Conservation (phyloP, 2,797 vertebrate species). For the Cossypha polioptera region DNA sequence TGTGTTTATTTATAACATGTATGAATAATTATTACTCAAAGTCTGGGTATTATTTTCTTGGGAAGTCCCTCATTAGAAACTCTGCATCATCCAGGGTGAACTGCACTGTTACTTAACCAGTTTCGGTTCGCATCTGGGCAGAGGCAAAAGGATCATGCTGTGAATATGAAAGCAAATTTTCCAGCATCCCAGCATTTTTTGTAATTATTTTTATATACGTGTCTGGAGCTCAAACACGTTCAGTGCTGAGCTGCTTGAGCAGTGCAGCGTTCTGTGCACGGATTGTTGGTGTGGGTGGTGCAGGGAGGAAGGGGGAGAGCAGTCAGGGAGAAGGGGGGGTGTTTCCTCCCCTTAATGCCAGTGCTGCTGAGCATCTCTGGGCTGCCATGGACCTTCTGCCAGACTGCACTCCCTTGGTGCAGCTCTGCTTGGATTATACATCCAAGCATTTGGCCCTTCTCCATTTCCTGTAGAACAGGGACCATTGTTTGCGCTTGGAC, state of each 20-base stretch:
- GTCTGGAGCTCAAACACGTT: not conserved
- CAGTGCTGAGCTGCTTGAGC: not conserved
- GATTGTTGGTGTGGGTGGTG: not conserved
- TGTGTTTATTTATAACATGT: constrained; percentile 51
- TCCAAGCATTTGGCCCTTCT: constrained; percentile 3
- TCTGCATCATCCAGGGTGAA: constrained; percentile 58
- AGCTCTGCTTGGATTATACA: not conserved
- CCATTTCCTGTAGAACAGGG: not conserved
- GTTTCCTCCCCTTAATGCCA: not conserved
- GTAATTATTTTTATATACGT: not conserved
- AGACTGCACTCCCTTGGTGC: not conserved
- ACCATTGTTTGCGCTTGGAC: constrained; percentile 19
- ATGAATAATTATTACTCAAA: constrained; percentile 67
- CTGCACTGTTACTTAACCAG: constrained; percentile 55
- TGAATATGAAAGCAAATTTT: constrained; percentile 3
- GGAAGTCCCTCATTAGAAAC: constrained; percentile 74
- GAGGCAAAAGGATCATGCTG: not conserved
- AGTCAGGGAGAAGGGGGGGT: fast-evolving
- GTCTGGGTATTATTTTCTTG: constrained; percentile 54
- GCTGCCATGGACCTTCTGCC: not conserved
- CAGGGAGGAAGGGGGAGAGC: not conserved
- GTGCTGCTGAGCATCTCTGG: not conserved
- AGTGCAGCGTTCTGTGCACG: fast-evolving
- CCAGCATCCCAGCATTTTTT: not conserved
- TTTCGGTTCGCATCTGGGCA: constrained; percentile 49